Conservation (phyloP, 2,797 vertebrate genomes). For the Dermochelys coriacea region DNA sequence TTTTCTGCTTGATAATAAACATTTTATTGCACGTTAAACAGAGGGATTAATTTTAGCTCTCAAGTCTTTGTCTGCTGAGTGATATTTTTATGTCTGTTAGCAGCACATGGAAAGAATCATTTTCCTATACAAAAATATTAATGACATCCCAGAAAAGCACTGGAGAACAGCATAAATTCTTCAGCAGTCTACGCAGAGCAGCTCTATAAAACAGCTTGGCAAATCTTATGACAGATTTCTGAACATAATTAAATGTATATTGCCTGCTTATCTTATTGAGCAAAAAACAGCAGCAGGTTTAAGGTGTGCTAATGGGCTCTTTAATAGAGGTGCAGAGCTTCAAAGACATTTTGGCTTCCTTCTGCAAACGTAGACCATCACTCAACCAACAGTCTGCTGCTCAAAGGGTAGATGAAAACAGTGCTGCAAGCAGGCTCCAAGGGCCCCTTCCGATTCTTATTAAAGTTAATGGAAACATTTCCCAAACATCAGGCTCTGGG, state of each 20-base stretch:
- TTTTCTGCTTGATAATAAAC: not conserved
- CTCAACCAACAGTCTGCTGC: not conserved
- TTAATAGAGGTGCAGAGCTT: fast-evolving
- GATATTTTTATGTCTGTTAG: fast-evolving
- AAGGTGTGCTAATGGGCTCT: fast-evolving
- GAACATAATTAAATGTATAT: fast-evolving
- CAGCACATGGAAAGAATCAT: not conserved
- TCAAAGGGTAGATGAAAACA: not conserved
- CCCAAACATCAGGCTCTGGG: not conserved
- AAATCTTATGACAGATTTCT: fast-evolving
- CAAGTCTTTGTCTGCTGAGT: not conserved
- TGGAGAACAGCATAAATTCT: not conserved
- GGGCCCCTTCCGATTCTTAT: not conserved
- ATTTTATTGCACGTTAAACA: not conserved
- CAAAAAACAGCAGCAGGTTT: not conserved
- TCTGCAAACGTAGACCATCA: not conserved
- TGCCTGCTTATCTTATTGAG: not conserved
- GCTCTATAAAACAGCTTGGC: not conserved
- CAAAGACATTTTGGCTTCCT: not conserved
- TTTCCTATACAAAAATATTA: not conserved
- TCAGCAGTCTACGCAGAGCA: not conserved
- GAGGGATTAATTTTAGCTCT: not conserved
- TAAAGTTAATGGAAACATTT: not conserved
- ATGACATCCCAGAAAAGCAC: fast-evolving
- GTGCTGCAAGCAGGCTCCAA: not conserved